These are phyloP conservation scores for Indri indri DNA, from an alignment of 2,113 vertebrate species.

Conservation along the genomic window DNA sequence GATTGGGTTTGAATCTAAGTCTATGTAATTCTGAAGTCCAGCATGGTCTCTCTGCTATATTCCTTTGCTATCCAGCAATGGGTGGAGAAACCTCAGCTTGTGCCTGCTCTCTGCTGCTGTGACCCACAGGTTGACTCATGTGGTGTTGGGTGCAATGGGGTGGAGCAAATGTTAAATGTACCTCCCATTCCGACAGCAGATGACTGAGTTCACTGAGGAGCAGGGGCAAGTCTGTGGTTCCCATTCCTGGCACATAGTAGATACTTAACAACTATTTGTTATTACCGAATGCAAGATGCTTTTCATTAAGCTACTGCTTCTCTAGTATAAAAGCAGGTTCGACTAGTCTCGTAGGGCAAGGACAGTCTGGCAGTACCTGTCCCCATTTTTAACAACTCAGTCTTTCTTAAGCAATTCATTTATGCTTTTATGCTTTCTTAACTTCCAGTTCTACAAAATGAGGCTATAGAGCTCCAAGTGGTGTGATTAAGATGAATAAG, in stretches of 20 bases:
- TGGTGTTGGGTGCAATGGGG: rapidly evolving
- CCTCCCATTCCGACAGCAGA: background rate
- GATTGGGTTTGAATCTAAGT: background rate
- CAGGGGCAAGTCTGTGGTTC: background rate
- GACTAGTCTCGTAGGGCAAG: background rate
- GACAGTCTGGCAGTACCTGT: background rate
- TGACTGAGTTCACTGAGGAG: background rate
- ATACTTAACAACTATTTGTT: background rate
- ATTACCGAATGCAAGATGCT: background rate
- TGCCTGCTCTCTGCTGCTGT: background rate
- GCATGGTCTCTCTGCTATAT: background rate
- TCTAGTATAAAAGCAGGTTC: background rate
- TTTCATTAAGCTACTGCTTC: background rate
- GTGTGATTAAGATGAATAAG: background rate
- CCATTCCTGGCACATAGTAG: background rate
- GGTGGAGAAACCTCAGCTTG: background rate
- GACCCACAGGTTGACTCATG: rapidly evolving
- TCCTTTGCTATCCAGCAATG: background rate
- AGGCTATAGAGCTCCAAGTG: background rate
- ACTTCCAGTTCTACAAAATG: background rate
- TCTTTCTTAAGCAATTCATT: background rate
- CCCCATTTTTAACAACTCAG: background rate
- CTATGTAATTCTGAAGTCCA: background rate
- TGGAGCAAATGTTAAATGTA: background rate
- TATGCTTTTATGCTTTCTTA: background rate